A percentile compares a stretch with the other conserved stretches of the same genome.
Evolutionary conservation across 2,113 vertebrate genomes (phyloP).

Genomic region (Megaleporinus macrocephalus): DNA sequence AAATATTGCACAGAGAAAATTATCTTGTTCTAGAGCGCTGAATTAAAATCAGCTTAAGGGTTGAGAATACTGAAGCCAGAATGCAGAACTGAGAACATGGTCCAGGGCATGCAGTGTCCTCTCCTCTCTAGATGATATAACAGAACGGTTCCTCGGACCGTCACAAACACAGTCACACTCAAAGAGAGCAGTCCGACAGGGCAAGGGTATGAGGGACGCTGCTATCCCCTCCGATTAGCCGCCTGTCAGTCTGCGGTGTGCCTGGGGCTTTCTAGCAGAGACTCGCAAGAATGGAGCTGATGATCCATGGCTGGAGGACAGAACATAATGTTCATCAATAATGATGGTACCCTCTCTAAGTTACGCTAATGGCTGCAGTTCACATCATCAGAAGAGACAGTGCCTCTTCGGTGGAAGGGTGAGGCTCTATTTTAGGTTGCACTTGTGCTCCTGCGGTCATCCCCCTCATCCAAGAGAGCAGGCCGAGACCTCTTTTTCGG

Average conservation of each 20-base stretch:
- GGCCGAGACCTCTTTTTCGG: neutral
- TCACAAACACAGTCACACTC: neutral
- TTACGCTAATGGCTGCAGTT: conserved; percentile 48
- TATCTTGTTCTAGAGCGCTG: neutral
- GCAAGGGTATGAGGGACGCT: conserved; percentile 40
- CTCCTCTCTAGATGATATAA: neutral
- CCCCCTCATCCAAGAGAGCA: neutral
- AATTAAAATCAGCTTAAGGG: neutral
- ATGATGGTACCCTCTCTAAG: conserved; percentile 50
- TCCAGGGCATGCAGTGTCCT: neutral
- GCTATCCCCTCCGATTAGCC: conserved; percentile 34
- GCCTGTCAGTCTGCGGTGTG: conserved; percentile 30
- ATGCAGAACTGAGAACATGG: neutral
- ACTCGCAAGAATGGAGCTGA: conserved; percentile 34
- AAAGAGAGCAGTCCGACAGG: conserved; percentile 39
- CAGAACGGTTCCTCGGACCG: neutral
- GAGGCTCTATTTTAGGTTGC: conserved; percentile 26
- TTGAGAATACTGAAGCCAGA: neutral
- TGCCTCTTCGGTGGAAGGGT: conserved; percentile 14
- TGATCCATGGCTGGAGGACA: conserved; percentile 31
- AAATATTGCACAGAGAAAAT: neutral
- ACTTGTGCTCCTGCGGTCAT: conserved; percentile 36
- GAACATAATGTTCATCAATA: conserved; percentile 44
- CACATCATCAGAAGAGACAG: conserved; percentile 49
- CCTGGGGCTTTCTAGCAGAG: conserved; percentile 33